Evolutionary conservation across 2,113 vertebrate genomes (phyloP), one percentile per base, ranked within the genome.

Genomic region (Heptranchias perlo): DNA sequence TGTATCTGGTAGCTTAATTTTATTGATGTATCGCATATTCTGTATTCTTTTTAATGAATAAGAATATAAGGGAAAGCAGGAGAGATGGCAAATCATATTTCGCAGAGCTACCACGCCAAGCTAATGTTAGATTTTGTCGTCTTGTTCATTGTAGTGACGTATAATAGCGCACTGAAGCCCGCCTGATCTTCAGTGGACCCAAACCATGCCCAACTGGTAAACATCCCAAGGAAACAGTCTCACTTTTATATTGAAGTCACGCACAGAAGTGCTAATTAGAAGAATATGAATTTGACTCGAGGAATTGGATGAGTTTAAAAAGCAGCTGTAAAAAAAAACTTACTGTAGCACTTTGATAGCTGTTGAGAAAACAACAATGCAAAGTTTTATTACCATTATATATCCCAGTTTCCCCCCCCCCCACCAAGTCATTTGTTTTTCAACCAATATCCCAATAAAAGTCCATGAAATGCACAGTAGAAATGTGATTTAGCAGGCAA

Each of bases 331-430:
- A 49, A 69, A 95, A 49, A 67, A 47, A 93, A 23, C 18, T 64
- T 95, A 95, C 65, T 95, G 94, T 95, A 95, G 94, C 94, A 95
- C 94, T 95, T 95, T 95, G 93, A 95, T 49, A 67, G 94, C 94
- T 95, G 65, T 69, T 44, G 47, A 95, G 94, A 95, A 69, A 95
- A 95, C 94, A 69, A 47, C 94, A 95, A 69, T 69, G 94, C 64
- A 95, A 95, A 69, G 44, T 69, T 69, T 95, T 95, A 69, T 95
- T 52, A 44, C 28, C 44, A 49, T 67, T 94, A 23, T 35, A 14
- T 52, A 69, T 95, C 47, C 62, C 58, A 93, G 31, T 93, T 93
- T 61, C 89, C n/a, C 58, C 54, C 89, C 89, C 58, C 58, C 21
- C 16, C 16, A 10, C 54, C 7, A 61, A 62, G 35, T 5, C 3